Conservation (phyloP, 2,797 vertebrate species). For the Alectoris magna region DNA sequence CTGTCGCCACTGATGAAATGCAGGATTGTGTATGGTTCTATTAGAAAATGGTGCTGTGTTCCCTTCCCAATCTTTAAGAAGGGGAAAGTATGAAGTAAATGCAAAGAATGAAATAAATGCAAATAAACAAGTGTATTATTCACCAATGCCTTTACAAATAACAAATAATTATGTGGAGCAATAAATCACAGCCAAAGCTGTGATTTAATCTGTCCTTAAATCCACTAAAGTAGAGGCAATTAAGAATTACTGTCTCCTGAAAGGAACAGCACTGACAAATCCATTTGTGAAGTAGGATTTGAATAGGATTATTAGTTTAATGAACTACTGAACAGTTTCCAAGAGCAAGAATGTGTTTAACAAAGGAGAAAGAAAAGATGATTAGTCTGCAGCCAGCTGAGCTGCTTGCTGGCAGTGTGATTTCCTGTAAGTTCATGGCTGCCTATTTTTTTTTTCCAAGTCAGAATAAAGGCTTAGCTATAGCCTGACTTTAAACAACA, state of each 20-base stretch:
- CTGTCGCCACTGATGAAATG: neutral
- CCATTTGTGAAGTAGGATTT: slow-evolving; percentile 12
- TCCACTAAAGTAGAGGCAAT: slow-evolving; percentile 33
- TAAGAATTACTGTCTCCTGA: neutral
- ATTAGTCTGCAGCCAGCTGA: slow-evolving; percentile 37
- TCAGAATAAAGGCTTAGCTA: neutral
- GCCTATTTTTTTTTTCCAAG: neutral
- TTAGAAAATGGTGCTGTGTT: neutral
- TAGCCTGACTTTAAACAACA: neutral
- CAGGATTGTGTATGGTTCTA: neutral
- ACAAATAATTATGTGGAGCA: neutral
- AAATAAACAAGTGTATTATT: neutral
- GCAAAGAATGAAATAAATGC: neutral
- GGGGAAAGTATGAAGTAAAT: neutral
- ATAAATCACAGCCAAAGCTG: neutral
- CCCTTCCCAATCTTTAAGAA: neutral
- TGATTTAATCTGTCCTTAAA: slow-evolving; percentile 31
- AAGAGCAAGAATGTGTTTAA: slow-evolving; percentile 41
- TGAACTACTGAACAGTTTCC: slow-evolving; percentile 28
- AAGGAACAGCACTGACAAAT: slow-evolving; percentile 13
- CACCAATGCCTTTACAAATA: neutral
- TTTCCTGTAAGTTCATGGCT: neutral
- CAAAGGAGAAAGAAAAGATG: slow-evolving; percentile 29
- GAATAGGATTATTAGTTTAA: slow-evolving; percentile 41
- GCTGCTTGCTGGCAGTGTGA: neutral